Base-by-base conservation (phyloP, 1,140 invertebrate species). In the Ylistrum balloti region DNA sequence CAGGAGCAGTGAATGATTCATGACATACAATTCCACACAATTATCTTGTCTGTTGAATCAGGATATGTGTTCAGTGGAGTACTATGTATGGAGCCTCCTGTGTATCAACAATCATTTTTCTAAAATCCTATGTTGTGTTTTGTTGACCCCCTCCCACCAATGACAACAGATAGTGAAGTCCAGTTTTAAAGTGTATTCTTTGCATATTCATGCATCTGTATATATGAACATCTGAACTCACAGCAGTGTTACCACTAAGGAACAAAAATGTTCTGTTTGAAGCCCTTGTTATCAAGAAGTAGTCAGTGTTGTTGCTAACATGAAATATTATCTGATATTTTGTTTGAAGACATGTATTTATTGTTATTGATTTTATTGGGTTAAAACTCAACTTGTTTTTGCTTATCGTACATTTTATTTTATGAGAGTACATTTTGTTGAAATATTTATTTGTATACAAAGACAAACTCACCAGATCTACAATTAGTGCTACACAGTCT, bases 401-500 rank as follows among this genome's bases (percentile, higher is more conserved):
- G 56, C 56, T 74, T 74, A 74, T 74, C 56, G 28, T 74, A 74
- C 56, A 74, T 74, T 74, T 74, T 74, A 74, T 74, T 74, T 74
- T 74, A 74, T 74, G 56, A 74, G 17, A 74, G 17, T n/a, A n/a
- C 5, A 74, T 74, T 74, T 74, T 74, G 56, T 74, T n/a, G 3
- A n/a, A 74, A 74, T 74, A 74, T 74, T 74, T 74, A 74, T 74
- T 74, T 74, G 56, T 74, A 74, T 11, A 74, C 56, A n/a, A n/a
- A n/a, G n/a, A n/a, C n/a, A 74, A 28, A 74, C 56, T 28, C 56
- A 74, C 22, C 56, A 28, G 3, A 28, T 74, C 5, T 28, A 22
- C 35, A 17, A 20, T 3, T 74, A 74, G 56, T 74, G 56, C 56
- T 74, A 74, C 56, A 74, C 56, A 28, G 56, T 28, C 2, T 74